Conservation (phyloP, 2,113 vertebrate species). For the Kobus ellipsiprymnus region DNA sequence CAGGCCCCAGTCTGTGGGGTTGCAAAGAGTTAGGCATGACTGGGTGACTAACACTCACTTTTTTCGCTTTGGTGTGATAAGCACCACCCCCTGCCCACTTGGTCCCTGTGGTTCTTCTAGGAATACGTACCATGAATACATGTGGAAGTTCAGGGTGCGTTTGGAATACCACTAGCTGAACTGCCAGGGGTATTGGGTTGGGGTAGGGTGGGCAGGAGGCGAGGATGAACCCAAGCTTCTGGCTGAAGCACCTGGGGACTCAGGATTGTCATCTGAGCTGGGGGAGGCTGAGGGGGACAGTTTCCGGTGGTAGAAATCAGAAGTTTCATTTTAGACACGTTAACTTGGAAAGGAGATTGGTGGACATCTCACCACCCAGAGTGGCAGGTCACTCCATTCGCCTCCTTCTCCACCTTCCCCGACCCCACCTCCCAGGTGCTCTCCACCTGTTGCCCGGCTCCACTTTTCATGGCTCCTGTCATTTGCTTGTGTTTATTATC, state of each 20-base stretch:
- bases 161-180: not conserved
- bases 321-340: not conserved
- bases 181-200: not conserved
- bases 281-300: not conserved
- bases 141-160: not conserved
- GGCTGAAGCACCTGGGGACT: not conserved
- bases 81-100: not conserved
- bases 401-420: not conserved
- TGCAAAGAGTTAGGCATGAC: not conserved
- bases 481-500: not conserved
- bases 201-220: not conserved
- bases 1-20: not conserved
- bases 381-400: not conserved
- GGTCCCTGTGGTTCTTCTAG: not conserved
- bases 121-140: accelerated
- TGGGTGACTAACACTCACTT: not conserved
- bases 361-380: not conserved
- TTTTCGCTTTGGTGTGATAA: not conserved
- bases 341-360: not conserved
- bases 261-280: not conserved
- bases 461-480: not conserved
- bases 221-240: not conserved
- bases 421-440: not conserved
- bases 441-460: not conserved
- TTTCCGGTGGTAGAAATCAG: not conserved